These are phyloP conservation scores for Ooceraea biroi DNA, from an alignment of 1,140 invertebrate genomes.

Conservation along the genomic window DNA sequence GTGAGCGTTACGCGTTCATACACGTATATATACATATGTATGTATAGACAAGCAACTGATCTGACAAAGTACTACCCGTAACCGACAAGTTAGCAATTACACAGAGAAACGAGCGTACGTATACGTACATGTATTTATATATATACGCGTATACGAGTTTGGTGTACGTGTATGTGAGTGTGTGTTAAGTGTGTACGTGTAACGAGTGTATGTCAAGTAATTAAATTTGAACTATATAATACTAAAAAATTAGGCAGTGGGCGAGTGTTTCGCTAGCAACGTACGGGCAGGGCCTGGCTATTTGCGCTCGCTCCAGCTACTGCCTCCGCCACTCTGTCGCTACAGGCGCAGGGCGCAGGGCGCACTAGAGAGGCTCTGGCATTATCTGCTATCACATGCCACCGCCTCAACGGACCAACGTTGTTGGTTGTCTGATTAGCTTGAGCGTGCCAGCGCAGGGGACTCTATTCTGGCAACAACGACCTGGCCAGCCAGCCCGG, in stretches of 20 bases:
- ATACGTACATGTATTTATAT: constrained; percentile 44
- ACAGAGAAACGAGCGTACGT: constrained; percentile 8
- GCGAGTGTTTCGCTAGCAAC: constrained; percentile 84
- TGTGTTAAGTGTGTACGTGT: constrained; percentile 11
- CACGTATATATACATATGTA: constrained; percentile 62
- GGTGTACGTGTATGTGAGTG: constrained; percentile 19
- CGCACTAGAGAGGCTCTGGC: constrained; percentile 80
- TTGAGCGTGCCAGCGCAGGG: constrained; percentile 82
- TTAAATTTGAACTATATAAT: constrained; percentile 78
- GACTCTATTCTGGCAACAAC: constrained; percentile 84
- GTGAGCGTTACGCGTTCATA: constrained; percentile 55
- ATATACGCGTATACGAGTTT: constrained; percentile 24
- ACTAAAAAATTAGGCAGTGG: constrained; percentile 84
- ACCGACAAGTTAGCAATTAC: constrained; percentile 32
- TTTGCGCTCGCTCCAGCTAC: constrained; percentile 85
- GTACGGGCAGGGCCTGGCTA: constrained; percentile 85
- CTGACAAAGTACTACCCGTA: not conserved
- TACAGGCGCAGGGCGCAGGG: constrained; percentile 82
- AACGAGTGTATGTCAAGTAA: constrained; percentile 75
- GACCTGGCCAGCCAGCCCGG: constrained; percentile 83
- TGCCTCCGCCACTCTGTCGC: constrained; percentile 85
- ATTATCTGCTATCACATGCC: constrained; percentile 81
- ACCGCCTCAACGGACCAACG: constrained; percentile 81
- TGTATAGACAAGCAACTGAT: constrained; percentile 19
- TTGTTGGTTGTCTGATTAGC: constrained; percentile 81